Evolutionary conservation across 1,140 invertebrate genomes (phyloP).

Genomic region (Drosophila arizonae): DNA sequence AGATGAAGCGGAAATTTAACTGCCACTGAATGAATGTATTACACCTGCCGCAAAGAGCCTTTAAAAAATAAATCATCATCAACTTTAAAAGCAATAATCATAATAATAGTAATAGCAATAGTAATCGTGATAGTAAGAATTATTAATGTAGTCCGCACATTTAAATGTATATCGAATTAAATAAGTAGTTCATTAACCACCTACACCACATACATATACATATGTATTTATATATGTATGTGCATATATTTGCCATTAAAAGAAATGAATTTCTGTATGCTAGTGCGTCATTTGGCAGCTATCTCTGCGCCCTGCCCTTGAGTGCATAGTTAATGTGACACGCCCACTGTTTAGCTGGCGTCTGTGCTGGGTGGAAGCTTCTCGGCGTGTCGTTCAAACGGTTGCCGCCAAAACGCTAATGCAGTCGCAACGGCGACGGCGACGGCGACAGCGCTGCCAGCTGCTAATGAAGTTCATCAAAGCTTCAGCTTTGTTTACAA

Average conservation of each 20-base stretch:
- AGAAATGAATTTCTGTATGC: too few species aligned
- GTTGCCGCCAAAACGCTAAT: constrained; percentile 22
- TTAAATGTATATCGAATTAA: too few species aligned
- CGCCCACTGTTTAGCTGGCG: not conserved
- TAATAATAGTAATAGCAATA: not conserved
- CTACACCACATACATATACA: too few species aligned
- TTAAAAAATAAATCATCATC: too few species aligned
- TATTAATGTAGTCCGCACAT: too few species aligned
- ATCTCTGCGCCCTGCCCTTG: not conserved
- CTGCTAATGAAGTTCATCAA: constrained; percentile 14
- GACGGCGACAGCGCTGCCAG: constrained; percentile 37
- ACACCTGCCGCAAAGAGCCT: not conserved
- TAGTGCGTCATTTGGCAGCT: too few species aligned
- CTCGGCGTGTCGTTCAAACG: not conserved
- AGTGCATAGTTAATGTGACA: not conserved
- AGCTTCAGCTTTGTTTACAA: constrained; percentile 53
- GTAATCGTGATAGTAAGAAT: not conserved
- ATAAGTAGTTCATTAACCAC: too few species aligned
- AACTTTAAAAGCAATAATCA: not conserved
- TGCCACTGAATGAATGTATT: not conserved
- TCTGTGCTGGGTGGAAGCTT: not conserved
- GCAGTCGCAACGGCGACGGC: not conserved
- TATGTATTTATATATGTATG: too few species aligned
- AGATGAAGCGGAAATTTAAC: constrained; percentile 40
- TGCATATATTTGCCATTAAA: too few species aligned